A percentile compares a stretch with the other conserved stretches of the same genome.
These are phyloP conservation scores for Dicerorhinus sumatrensis DNA, from an alignment of 2,113 vertebrate species.

Conservation along the genomic window DNA sequence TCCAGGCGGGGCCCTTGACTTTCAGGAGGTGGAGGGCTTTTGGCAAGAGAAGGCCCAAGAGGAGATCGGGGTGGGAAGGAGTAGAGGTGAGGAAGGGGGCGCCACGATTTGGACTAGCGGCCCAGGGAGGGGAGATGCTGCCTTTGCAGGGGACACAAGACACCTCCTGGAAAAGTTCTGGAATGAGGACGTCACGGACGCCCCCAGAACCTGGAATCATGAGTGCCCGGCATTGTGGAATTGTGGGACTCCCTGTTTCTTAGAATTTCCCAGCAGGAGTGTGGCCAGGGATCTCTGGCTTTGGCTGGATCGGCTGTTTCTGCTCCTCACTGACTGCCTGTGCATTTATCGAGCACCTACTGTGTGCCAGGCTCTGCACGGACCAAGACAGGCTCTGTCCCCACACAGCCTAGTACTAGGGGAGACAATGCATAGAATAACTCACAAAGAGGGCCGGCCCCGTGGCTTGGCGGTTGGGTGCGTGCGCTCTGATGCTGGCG, in stretches of 20 bases:
- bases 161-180: neutral
- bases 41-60: neutral
- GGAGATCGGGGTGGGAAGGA: neutral
- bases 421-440: neutral
- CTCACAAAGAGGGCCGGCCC: neutral
- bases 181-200: neutral
- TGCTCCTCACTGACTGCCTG: neutral
- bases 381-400: neutral
- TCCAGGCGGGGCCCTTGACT: neutral
- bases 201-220: too few species aligned
- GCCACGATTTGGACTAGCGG: accelerated
- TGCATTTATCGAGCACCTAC: neutral
- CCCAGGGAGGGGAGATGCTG: too few species aligned
- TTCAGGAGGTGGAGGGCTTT: neutral
- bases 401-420: neutral
- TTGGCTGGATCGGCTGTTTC: neutral
- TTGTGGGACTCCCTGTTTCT: neutral
- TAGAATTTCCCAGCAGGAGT: neutral
- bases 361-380: neutral
- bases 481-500: too few species aligned
- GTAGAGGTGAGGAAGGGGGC: neutral
- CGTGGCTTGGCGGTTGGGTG: too few species aligned
- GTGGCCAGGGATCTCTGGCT: neutral
- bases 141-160: neutral
- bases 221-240: neutral